Base-by-base conservation (phyloP, 92 coral and sea anemone genomes). In the Umimayanthus kanabou region DNA sequence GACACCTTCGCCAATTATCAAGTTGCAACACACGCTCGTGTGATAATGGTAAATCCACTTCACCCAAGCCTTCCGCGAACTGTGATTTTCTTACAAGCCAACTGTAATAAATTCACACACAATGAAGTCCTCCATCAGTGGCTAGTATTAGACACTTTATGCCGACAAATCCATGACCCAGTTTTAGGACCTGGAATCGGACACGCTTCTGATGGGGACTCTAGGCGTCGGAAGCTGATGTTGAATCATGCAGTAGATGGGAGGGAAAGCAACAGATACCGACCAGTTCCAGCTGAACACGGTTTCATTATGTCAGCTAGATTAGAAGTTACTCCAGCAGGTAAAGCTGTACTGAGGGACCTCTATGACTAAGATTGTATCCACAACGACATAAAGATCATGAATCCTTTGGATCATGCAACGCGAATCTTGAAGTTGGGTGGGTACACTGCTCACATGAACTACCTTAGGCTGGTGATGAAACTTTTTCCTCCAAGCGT, bases 281-380 rank as follows among this genome's bases (percentile, higher is more conserved):
- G 77, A 28, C 92, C 82, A 45, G 58, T 90, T 53, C 86, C 92
- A 16, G 66, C 69, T 18, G 77, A 67, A 10, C 80, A 78, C 1
- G 89, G 89, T 4, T 90, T 85, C 18, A 85, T 90, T 10, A 90
- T 85, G 92, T 90, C 89, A 25, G 71, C 89, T 26, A 85, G 87
- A 80, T 67, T 85, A 13, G 87, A 90, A 77, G 28, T 89, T 13
- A 82, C 92, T 53, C 75, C 89, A 2, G 72, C 92, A 23, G 89
- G 82, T 39, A 90, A 85, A 85, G 81, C 9, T 13, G 25, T 90
- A 20, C 61, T 85, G 43, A 90, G 45, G 39, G 92, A 90, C 45
- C n/a, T 90, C 16, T 90, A 85, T 39, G 89, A 90, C 53, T 89
- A 90, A 80, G 89, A 90, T 58, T 76, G 87, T 42, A 90, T 85